phyloP scores from a whole-genome alignment of 2,888 invertebrate genomes.

The Caenorhabditis uteleia region DNA sequence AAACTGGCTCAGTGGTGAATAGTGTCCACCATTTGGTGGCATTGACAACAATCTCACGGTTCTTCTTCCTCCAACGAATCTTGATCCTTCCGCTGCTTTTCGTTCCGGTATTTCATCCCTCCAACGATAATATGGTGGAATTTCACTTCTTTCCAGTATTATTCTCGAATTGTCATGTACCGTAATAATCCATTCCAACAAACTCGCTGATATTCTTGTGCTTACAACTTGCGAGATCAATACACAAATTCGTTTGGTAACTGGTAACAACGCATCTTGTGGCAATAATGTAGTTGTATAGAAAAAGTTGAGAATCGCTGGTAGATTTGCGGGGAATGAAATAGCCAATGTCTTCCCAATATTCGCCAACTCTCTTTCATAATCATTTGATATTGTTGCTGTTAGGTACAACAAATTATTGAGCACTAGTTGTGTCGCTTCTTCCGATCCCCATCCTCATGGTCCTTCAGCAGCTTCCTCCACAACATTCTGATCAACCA shows the following conservation, averaged over 20 bases:
- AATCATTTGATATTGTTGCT: slow-evolving; percentile 87
- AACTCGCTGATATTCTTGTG: slow-evolving; percentile 89
- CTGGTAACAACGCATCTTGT: slow-evolving; percentile 86
- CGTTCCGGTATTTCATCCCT: slow-evolving; percentile 40
- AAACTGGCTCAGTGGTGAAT: slow-evolving; percentile 91
- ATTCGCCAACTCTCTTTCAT: slow-evolving; percentile 92
- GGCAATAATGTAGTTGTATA: slow-evolving; percentile 96
- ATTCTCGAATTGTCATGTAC: slow-evolving; percentile 40
- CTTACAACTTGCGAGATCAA: slow-evolving; percentile 90
- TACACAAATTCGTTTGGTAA: slow-evolving; percentile 90
- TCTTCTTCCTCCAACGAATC: slow-evolving; percentile 36
- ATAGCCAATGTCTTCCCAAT: slow-evolving; percentile 94
- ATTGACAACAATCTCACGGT: slow-evolving; percentile 79
- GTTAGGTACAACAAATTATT: slow-evolving; percentile 98
- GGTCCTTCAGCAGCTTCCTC: slow-evolving; percentile 60
- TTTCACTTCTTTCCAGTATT: slow-evolving; percentile 92
- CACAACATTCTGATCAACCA: slow-evolving; percentile 78
- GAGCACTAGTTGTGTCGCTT: slow-evolving; percentile 99
- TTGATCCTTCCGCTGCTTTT: slow-evolving; percentile 7
- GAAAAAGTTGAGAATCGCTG: slow-evolving; percentile 92
- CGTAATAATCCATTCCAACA: slow-evolving; percentile 86
- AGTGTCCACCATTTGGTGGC: slow-evolving; percentile 99
- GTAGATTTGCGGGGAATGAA: slow-evolving; percentile 95
- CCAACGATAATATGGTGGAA: slow-evolving; percentile 94
- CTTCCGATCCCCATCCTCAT: slow-evolving; percentile 91